phyloP scores from a whole-genome alignment of 2,113 vertebrate species.

The Mandrillus leucophaeus region DNA sequence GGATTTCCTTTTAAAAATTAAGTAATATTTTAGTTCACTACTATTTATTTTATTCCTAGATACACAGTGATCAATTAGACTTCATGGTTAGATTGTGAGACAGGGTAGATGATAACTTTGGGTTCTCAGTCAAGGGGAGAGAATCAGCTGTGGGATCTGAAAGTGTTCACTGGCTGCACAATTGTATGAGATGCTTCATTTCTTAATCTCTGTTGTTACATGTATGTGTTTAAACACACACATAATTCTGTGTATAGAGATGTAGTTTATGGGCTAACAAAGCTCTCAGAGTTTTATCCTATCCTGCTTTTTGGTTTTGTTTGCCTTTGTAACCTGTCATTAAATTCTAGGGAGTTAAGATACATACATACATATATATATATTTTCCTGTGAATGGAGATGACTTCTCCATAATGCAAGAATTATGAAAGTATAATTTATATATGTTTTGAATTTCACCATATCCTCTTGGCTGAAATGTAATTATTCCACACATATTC shows the following conservation, averaged over 20 bases:
- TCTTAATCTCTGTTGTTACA: not conserved
- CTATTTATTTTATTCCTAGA: not conserved
- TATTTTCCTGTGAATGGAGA: not conserved
- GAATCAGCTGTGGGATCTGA: not conserved
- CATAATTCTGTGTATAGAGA: not conserved
- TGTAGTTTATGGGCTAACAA: not conserved
- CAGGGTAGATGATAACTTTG: not conserved
- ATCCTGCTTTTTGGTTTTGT: not conserved
- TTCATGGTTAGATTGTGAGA: not conserved
- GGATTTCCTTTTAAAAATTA: not conserved
- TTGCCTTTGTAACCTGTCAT: not conserved
- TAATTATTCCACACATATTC: not conserved
- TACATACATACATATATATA: too few relatives aligned
- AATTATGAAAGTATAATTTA: not conserved
- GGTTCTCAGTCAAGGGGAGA: not conserved
- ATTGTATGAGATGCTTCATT: too few relatives aligned
- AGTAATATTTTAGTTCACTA: not conserved
- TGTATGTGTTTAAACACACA: not conserved
- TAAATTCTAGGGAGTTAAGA: not conserved
- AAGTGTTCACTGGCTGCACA: too few relatives aligned
- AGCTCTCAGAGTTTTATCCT: not conserved
- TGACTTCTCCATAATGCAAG: not conserved
- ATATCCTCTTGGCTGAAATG: not conserved
- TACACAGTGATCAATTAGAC: not conserved
- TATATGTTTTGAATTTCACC: not conserved